These are phyloP conservation scores for Rhombomys opimus DNA, from an alignment of 2,113 vertebrate genomes.

Conservation along the genomic window DNA sequence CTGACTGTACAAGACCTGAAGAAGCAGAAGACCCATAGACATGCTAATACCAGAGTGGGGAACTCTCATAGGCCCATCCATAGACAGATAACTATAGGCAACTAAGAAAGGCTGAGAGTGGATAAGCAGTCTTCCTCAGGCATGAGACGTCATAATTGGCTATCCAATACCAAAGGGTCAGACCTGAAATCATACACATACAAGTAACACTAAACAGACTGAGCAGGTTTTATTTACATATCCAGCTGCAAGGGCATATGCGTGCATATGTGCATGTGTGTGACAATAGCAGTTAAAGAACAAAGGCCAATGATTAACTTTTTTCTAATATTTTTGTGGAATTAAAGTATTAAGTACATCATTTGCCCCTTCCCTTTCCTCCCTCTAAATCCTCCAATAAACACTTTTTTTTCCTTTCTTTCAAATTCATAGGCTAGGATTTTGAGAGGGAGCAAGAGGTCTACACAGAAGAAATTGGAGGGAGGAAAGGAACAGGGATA, in stretches of 20 bases:
- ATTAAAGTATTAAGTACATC: not conserved
- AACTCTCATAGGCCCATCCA: not conserved
- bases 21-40: not conserved
- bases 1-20: not conserved
- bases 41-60: not conserved
- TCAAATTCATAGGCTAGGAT: not conserved
- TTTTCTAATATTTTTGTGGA: not conserved
- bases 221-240: not conserved
- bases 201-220: not conserved
- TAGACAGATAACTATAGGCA: not conserved
- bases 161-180: not conserved
- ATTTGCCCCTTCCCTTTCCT: not conserved
- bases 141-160: not conserved
- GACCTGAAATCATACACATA: not conserved
- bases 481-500: not conserved
- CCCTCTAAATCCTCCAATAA: not conserved
- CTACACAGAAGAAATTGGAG: not conserved
- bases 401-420: not conserved
- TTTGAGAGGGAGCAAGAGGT: not conserved
- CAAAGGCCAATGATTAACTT: not conserved
- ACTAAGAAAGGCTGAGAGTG: not conserved
- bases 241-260: no score
- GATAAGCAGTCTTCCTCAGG: not conserved
- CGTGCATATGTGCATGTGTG: not conserved
- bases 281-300: not conserved